Conservation (phyloP, 2,888 invertebrate species). For the Watsonalla binaria region DNA sequence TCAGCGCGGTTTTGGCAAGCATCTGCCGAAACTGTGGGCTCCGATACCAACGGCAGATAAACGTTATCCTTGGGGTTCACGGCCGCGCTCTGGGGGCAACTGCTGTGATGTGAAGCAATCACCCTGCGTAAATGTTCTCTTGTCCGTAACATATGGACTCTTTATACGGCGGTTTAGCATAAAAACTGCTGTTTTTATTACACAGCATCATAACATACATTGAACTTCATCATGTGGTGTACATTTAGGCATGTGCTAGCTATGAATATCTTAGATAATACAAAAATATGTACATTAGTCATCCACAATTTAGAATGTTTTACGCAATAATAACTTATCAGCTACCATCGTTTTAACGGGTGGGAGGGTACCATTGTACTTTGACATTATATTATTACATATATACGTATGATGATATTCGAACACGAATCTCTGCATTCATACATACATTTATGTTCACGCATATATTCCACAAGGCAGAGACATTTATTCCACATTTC, state of each 20-base stretch:
- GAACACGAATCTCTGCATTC: too few species aligned
- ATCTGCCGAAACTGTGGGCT: constrained; percentile 63
- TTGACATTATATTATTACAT: too few species aligned
- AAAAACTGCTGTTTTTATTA: constrained; percentile 38
- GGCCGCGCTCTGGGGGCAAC: constrained; percentile 49
- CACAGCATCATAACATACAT: constrained; percentile 23
- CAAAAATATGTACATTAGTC: constrained; percentile 20
- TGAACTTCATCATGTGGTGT: constrained; percentile 45
- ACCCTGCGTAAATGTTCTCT: constrained; percentile 37
- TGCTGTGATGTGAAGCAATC: constrained; percentile 32
- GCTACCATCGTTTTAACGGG: too few species aligned
- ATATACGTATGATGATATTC: too few species aligned
- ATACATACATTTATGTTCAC: too few species aligned
- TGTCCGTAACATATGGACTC: constrained; percentile 32
- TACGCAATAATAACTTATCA: too few species aligned
- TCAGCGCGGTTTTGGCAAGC: constrained; percentile 55
- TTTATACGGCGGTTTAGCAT: constrained; percentile 30
- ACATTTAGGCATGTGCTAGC: constrained; percentile 35
- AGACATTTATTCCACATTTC: too few species aligned
- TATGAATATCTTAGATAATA: constrained; percentile 10
- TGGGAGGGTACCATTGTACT: too few species aligned
- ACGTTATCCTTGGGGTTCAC: constrained; percentile 54
- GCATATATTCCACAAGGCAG: too few species aligned
- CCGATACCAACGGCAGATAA: constrained; percentile 57
- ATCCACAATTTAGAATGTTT: neutral